Percentiles rank a stretch among this genome's conserved stretches.
Conservation (phyloP, 2,797 vertebrate genomes). For the Acipenser oxyrinchus region DNA sequence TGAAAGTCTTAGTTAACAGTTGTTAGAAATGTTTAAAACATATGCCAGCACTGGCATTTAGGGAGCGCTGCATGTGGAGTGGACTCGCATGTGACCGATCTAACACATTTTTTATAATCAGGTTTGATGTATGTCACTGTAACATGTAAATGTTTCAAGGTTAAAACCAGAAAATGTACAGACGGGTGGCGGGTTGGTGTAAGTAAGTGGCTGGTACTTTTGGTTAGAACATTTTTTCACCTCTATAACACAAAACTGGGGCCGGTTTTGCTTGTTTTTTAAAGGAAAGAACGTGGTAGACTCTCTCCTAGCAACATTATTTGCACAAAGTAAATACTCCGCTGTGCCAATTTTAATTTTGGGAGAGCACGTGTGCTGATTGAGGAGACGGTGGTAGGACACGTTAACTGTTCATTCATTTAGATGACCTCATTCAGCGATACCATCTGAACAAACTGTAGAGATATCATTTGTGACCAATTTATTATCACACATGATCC, state of each 20-base stretch:
- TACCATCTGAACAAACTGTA: conserved; percentile 18
- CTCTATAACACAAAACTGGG: too few species aligned
- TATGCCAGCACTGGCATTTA: too few species aligned
- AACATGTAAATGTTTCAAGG: too few species aligned
- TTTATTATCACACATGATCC: not conserved
- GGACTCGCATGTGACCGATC: too few species aligned
- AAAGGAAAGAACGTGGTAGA: not conserved
- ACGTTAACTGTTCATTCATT: conserved; percentile 30
- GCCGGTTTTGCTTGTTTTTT: too few species aligned
- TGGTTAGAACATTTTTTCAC: too few species aligned
- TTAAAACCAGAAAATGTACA: too few species aligned
- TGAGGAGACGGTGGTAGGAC: conserved; percentile 9
- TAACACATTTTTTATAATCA: too few species aligned
- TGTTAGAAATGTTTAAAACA: not conserved
- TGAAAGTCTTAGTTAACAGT: not conserved
- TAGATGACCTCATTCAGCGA: conserved; percentile 6
- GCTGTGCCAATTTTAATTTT: not conserved
- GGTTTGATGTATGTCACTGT: too few species aligned
- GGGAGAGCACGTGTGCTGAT: conserved; percentile 3
- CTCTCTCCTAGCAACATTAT: conserved; percentile 4
- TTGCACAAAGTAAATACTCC: not conserved
- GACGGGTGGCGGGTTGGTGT: too few species aligned
- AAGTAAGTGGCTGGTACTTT: too few species aligned
- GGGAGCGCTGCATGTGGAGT: too few species aligned
- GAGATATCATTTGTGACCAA: conserved; percentile 11